Evolutionary conservation across 1,140 invertebrate genomes (phyloP).

Genomic region (Vollenhovia emeryi): DNA sequence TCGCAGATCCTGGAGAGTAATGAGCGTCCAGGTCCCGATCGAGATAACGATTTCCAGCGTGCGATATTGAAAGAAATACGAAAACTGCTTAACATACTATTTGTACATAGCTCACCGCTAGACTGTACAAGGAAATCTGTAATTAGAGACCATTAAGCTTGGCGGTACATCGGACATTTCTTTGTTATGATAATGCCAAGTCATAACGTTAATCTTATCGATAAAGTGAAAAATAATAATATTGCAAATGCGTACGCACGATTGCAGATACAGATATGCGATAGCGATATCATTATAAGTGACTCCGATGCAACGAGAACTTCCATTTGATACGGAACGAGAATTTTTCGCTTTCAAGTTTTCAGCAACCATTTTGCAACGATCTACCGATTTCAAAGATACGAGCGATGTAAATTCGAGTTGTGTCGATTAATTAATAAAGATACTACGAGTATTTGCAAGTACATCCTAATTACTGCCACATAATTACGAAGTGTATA

Average conservation of each 20-base stretch:
- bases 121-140: not conserved
- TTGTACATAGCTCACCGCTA: not conserved
- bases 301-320: not conserved
- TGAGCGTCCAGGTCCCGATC: not conserved
- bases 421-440: constrained; percentile 14
- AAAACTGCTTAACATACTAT: constrained; percentile 2
- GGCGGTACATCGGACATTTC: not conserved
- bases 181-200: constrained; percentile 20
- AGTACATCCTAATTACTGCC: not conserved
- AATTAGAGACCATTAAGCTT: constrained; percentile 11
- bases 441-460: not conserved
- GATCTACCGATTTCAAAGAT: not conserved
- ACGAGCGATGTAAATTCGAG: not conserved
- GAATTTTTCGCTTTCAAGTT: not conserved
- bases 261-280: not conserved
- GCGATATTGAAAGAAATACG: not conserved
- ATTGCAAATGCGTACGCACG: not conserved
- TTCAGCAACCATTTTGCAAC: not conserved
- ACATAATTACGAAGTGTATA: not conserved
- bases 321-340: not conserved
- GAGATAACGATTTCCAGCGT: not conserved
- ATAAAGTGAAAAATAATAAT: not conserved
- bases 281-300: constrained; percentile 21
- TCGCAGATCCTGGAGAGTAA: not conserved
- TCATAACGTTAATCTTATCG: constrained; percentile 14